A percentile compares a stretch with the other conserved stretches of the same genome.
phyloP scores from a whole-genome alignment of 2,797 vertebrate species.

The Parambassis ranga region DNA sequence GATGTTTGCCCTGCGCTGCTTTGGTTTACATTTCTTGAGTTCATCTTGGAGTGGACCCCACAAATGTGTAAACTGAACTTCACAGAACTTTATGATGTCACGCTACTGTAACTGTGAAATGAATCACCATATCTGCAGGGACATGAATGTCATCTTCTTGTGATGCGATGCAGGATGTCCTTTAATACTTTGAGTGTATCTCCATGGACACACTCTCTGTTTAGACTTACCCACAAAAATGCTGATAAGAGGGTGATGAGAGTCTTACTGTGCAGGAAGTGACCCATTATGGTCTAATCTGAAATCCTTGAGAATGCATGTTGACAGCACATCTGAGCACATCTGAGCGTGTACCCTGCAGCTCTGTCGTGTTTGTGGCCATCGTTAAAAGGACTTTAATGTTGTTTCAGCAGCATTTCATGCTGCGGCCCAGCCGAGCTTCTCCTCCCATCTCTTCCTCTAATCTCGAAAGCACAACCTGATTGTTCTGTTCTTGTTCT shows the following conservation, averaged over 20 bases:
- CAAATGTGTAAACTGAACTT: too few relatives aligned
- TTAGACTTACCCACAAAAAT: conserved; percentile 6
- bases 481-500: conserved; percentile 33
- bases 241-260: conserved; percentile 4
- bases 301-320: neutral
- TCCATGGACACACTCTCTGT: neutral
- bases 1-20: conserved; percentile 7
- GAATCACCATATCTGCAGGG: neutral
- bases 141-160: neutral
- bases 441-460: conserved; percentile 51
- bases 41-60: too few relatives aligned
- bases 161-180: neutral
- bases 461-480: conserved; percentile 58
- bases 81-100: neutral
- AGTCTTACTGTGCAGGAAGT: conserved; percentile 23
- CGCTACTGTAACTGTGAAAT: neutral
- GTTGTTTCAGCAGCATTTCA: conserved; percentile 35
- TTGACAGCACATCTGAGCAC: neutral
- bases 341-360: neutral
- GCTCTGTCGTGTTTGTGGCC: conserved; percentile 15
- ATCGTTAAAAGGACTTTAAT: conserved; percentile 47
- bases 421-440: conserved; percentile 11
- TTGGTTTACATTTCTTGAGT: conserved; percentile 33
- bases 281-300: conserved; percentile 31
- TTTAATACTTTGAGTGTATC: neutral